These are phyloP conservation scores for Pyrocephalus nanus DNA, from an alignment of 2,797 vertebrate genomes.

Conservation along the genomic window DNA sequence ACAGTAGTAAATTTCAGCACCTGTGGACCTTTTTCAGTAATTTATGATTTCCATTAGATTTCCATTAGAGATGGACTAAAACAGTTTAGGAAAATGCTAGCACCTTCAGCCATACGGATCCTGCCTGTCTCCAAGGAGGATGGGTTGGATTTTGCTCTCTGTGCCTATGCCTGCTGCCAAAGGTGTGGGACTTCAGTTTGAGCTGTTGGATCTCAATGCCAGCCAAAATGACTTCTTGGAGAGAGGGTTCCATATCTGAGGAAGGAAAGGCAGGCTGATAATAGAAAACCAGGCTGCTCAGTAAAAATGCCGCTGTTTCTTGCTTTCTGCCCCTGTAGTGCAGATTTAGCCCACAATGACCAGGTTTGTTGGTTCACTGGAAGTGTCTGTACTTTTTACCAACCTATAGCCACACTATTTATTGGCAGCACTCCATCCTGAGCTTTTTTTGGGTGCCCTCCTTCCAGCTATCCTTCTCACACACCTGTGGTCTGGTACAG, in stretches of 20 bases:
- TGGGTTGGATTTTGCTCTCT: not conserved
- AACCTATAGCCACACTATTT: not conserved
- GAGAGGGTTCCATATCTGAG: not conserved
- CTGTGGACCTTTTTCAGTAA: constrained; percentile 76
- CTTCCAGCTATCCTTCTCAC: not conserved
- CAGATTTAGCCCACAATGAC: not conserved
- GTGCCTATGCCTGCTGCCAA: not conserved
- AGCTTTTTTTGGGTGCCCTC: not conserved
- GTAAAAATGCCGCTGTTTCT: not conserved
- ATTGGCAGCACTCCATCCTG: not conserved
- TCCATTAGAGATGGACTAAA: constrained; percentile 76
- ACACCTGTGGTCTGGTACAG: not conserved
- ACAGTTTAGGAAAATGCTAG: constrained; percentile 65
- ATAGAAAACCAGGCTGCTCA: not conserved
- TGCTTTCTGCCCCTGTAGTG: not conserved
- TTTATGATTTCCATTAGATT: constrained; percentile 82
- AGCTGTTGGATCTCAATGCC: not conserved
- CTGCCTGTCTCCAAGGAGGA: constrained; percentile 7
- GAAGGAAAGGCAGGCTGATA: not conserved
- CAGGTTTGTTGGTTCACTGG: not conserved
- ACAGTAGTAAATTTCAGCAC: constrained; percentile 79
- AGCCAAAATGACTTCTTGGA: not conserved
- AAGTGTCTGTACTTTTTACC: not conserved
- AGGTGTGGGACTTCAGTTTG: not conserved
- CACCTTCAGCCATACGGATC: constrained; percentile 49